Evolutionary conservation across 2,888 invertebrate genomes (phyloP), one percentile per base, ranked within the genome.

Genomic region (Andricus curvator): DNA sequence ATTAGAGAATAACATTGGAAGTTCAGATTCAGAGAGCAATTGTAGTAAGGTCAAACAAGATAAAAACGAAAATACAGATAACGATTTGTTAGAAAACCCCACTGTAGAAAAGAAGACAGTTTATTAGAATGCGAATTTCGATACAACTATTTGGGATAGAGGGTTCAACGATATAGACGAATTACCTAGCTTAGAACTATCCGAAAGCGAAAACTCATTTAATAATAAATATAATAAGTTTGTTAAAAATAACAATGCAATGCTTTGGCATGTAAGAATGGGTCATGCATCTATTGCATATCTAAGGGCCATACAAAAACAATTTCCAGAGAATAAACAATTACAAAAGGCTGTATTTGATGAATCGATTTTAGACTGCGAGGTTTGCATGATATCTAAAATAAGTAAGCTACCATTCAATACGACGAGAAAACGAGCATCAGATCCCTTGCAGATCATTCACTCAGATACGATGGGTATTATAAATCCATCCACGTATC

Each of bases 221-320:
- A 64, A 25, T 22, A 51, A 78, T 8, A 65, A 25, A 44, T 66
- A 37, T 62, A 67, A 20, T 2, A 37, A 62, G 20, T 81, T 74
- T 25, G 22, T 29, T n/a, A 56, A 33, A 67, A 66, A 64, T 56
- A 78, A 76, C 25, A 83, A 84, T 13, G 87, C 83, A 33, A 80
- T 87, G 80, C 48, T 88, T 51, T 88, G 87, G 87, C 88, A 88
- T 66, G 82, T 85, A 20, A 80, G 86, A 51, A 56, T 88, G 22
- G 85, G 88, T 11, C 86, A 86, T 80, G 84, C 85, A 11, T 86
- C 86, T 1, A 6, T 86, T 37, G 0, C 65, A 1, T 82, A 81
- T 44, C 65, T 83, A 13, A 81, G 76, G 51, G 67, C 33, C 22
- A 22, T 83, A 11, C 79, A 83, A 68, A 80, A 79, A 67, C 17